Conservation (phyloP, 2,888 invertebrate species). For the Ametastegia equiseti region DNA sequence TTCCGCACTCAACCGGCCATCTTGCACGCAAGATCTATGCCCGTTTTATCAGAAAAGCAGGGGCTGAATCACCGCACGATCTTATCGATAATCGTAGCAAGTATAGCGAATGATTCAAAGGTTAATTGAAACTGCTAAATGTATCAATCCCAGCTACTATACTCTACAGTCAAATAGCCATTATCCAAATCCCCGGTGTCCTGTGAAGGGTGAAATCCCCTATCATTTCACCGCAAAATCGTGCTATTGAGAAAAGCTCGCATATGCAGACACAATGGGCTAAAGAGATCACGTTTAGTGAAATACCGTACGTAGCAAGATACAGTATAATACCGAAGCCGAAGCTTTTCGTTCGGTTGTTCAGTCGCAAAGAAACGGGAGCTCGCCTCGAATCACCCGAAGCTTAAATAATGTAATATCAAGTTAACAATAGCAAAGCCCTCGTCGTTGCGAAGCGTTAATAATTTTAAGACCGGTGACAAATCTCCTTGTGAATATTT, state of each 20-base stretch:
- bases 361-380: not conserved
- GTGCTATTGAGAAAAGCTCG: constrained; percentile 4
- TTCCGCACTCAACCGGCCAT: not conserved
- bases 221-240: not conserved
- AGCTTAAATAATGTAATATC: constrained; percentile 2
- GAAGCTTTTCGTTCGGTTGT: not conserved
- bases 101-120: not conserved
- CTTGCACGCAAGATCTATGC: constrained; percentile 16
- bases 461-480: not conserved
- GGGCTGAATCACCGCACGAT: constrained; percentile 9
- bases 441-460: not conserved
- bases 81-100: not conserved
- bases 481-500: not conserved
- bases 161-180: not conserved
- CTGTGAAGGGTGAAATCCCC: constrained; percentile 14
- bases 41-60: too few species aligned
- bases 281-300: not conserved
- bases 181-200: not conserved
- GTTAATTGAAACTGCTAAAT: constrained; percentile 20
- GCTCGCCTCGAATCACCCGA: not conserved
- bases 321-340: not conserved
- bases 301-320: not conserved
- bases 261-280: constrained; percentile 8
- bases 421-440: not conserved
- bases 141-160: constrained; percentile 15